Evolutionary conservation across 1,140 invertebrate genomes (phyloP).

Genomic region (Cydia strobilella): DNA sequence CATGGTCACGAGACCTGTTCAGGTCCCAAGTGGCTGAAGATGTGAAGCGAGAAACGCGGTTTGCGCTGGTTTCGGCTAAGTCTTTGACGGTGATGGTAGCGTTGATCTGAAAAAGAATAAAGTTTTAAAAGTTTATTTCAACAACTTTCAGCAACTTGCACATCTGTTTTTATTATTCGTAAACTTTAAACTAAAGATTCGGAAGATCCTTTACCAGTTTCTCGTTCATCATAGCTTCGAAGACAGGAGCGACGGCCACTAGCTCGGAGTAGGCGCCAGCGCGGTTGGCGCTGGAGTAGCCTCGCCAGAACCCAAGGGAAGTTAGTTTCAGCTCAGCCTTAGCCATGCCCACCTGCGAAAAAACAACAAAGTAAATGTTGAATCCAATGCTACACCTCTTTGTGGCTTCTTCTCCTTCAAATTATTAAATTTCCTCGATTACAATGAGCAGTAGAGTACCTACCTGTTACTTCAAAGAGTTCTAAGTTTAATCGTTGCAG

Average conservation of each 20-base stretch:
- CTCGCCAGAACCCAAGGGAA: conserved; percentile 84
- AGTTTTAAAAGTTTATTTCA: neutral
- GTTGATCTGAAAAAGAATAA: conserved; percentile 62
- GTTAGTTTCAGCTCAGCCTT: conserved; percentile 84
- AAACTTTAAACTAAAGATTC: conserved; percentile 30
- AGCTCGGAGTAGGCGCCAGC: conserved; percentile 89
- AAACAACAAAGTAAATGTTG: neutral
- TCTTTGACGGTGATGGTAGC: conserved; percentile 59
- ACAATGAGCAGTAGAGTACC: no score
- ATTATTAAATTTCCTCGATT: no score
- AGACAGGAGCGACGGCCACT: conserved; percentile 86
- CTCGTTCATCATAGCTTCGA: conserved; percentile 87
- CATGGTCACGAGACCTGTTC: conserved; percentile 90
- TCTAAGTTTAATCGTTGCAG: no score
- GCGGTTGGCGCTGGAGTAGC: conserved; percentile 91
- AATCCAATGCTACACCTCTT: no score
- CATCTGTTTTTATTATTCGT: neutral
- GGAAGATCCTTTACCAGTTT: conserved; percentile 72
- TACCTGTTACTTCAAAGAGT: no score
- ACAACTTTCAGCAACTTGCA: no score
- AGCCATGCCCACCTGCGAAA: conserved; percentile 81
- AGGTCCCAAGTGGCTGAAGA: conserved; percentile 70
- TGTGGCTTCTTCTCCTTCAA: no score
- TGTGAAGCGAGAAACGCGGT: conserved; percentile 67
- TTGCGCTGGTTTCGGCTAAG: conserved; percentile 77